Conservation (phyloP, 1,140 invertebrate genomes). For the Hermatobates lingyangjiaoensis region DNA sequence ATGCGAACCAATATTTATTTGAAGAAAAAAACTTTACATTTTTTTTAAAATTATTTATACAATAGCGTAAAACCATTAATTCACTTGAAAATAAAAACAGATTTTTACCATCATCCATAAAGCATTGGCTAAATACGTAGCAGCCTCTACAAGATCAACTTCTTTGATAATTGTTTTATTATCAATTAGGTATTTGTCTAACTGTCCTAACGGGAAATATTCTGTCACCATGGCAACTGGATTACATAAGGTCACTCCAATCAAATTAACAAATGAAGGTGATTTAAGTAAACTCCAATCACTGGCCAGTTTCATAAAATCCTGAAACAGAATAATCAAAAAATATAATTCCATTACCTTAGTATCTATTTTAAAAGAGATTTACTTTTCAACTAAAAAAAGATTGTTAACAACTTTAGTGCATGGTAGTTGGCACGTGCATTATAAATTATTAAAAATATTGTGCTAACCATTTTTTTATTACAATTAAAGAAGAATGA, state of each 20-base stretch:
- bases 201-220: conserved; percentile 49
- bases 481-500: too few relatives aligned
- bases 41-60: neutral
- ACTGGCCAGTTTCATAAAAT: conserved; percentile 52
- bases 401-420: too few relatives aligned
- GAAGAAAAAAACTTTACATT: conserved; percentile 2
- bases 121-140: conserved; percentile 52
- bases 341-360: conserved; percentile 4
- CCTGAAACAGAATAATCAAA: conserved; percentile 29
- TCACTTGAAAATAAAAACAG: too few relatives aligned
- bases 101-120: conserved; percentile 50
- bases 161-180: conserved; percentile 34
- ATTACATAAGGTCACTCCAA: conserved; percentile 52
- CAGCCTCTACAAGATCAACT: conserved; percentile 57
- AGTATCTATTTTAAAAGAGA: neutral
- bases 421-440: too few relatives aligned
- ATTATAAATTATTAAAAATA: too few relatives aligned
- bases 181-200: conserved; percentile 49
- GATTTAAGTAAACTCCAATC: conserved; percentile 57
- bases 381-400: too few relatives aligned
- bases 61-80: too few relatives aligned
- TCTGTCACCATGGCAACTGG: conserved; percentile 65
- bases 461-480: too few relatives aligned
- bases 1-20: too few relatives aligned
- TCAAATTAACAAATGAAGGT: conserved; percentile 45